Conservation (phyloP, 2,113 vertebrate species). For the Silurus glanis region DNA sequence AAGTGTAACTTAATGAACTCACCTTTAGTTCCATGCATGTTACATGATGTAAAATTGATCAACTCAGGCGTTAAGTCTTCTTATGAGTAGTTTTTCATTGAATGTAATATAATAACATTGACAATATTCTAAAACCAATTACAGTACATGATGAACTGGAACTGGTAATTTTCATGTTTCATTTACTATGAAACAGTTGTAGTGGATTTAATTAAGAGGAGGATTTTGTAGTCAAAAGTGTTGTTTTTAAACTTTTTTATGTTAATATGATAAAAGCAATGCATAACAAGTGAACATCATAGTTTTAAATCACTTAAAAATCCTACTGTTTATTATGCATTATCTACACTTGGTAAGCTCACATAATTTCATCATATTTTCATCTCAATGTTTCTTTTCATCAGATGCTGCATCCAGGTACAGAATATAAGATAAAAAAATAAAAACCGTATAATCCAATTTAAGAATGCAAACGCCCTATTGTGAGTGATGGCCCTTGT, state of each 20-base stretch:
- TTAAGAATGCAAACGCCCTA: background rate
- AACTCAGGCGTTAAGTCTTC: background rate
- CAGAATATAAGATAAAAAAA: background rate
- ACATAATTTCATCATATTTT: background rate
- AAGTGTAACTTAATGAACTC: no score
- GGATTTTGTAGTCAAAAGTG: background rate
- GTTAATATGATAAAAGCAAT: background rate
- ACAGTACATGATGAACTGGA: background rate
- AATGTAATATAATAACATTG: background rate
- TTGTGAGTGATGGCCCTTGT: background rate
- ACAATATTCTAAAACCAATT: background rate
- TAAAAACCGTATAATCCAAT: background rate
- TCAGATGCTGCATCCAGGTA: background rate
- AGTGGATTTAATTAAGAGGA: background rate
- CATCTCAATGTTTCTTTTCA: background rate
- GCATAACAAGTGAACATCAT: background rate
- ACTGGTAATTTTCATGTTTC: background rate
- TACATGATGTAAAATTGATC: background rate
- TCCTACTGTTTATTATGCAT: background rate
- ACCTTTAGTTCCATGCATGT: background rate
- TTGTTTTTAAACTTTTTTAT: background rate
- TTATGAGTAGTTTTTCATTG: background rate
- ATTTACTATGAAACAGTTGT: background rate
- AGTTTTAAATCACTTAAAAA: background rate
- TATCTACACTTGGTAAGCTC: background rate